Evolutionary conservation across 2,113 vertebrate species (phyloP).

Genomic region (Melospiza melodia): DNA sequence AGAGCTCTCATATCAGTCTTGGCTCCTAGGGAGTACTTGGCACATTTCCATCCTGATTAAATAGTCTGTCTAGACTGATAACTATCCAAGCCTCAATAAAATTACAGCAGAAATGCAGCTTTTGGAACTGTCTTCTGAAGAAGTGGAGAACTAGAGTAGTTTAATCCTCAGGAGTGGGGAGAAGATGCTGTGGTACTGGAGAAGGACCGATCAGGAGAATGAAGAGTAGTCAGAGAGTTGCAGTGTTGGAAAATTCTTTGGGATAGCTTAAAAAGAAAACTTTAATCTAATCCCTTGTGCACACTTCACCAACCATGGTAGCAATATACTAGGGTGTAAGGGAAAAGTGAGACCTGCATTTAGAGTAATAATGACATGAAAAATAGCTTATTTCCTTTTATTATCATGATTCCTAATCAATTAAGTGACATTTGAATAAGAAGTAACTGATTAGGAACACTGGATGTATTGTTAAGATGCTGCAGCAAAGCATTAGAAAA

Average conservation of each 20-base stretch:
- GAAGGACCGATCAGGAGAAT: not conserved
- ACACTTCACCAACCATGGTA: not conserved
- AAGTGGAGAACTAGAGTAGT: not conserved
- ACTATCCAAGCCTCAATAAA: not conserved
- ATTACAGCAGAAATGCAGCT: not conserved
- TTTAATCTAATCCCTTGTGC: not conserved
- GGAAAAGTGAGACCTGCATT: not conserved
- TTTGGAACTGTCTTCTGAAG: not conserved
- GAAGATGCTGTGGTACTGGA: not conserved
- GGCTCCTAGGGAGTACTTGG: not conserved
- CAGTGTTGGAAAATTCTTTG: not conserved
- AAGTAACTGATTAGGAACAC: not conserved
- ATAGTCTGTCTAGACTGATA: slow-evolving; percentile 3
- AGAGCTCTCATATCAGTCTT: not conserved
- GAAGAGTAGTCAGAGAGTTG: not conserved
- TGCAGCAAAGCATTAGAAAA: not conserved
- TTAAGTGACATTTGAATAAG: not conserved
- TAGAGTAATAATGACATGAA: not conserved
- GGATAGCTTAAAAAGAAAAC: not conserved
- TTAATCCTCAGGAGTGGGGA: not conserved
- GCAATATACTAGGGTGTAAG: not conserved
- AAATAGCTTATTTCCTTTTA: not conserved
- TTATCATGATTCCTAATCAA: not conserved
- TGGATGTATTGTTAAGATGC: not conserved
- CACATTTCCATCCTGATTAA: not conserved